Evolutionary conservation across 1,140 invertebrate species (phyloP), one percentile per base, ranked within the genome.

Genomic region (Neoseiulus cucumeris): DNA sequence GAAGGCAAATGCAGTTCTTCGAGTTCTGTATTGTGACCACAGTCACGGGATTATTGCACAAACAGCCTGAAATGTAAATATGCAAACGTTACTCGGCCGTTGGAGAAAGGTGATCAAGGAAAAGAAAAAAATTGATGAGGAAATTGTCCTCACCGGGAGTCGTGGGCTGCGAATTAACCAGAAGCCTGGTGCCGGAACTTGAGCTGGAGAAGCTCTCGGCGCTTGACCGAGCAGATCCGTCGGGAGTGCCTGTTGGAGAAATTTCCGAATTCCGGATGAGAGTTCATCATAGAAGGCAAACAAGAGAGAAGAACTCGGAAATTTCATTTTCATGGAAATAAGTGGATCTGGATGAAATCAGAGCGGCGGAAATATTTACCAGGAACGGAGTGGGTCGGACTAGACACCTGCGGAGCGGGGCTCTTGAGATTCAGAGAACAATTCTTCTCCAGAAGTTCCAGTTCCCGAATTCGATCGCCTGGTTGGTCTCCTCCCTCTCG

Each of bases 171-270:
- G 51, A 25, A 20, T 59, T 59, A n/a, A 59, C 51, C 33, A 59
- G 51, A 2, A 59, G 51, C 6, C 51, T 25, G 22, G 51, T 59
- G n/a, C 17, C 51, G 17, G 51, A 59, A 20, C 51, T 33, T 12
- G 51, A 25, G 9, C 51, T 59, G 14, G 51, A 59, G 51, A 59
- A 59, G 33, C 51, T 59, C 14, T 59, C 51, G 14, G 51, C 51
- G 33, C 51, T 59, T 9, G 51, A 59, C 14, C 51, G 51, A 12
- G 51, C 51, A 20, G 51, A 59, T 2, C 51, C 51, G 14, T 25
- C 22, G 2, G 51, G 51, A 33, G 51, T 59, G 22, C 51, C 51
- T 59, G 1, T 29, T 1, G 25, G 22, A 20, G 7, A 59, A 25
- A 59, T 39, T 9, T 39, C 33, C 33, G 33, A 39, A 39, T n/a